phyloP scores from a whole-genome alignment of 1,140 invertebrate genomes.

The Globodera rostochiensis region DNA sequence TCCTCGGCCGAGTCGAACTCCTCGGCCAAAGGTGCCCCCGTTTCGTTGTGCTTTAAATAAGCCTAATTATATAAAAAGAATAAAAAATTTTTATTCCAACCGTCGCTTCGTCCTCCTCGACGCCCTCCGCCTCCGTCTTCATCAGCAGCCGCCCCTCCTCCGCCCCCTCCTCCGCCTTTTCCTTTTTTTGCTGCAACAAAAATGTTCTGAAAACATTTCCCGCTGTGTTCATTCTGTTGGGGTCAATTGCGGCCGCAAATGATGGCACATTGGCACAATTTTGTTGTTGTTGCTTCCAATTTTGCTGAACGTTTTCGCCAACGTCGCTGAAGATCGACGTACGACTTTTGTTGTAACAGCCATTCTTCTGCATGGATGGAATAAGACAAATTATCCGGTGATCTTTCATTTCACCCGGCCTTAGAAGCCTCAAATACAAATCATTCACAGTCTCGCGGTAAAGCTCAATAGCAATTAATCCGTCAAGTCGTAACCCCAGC shows the following conservation, averaged over 20 bases:
- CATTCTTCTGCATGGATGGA: background rate
- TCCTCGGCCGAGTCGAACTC: background rate
- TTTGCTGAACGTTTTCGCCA: background rate
- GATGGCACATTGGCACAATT: background rate
- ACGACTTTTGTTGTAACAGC: background rate
- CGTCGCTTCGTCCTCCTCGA: background rate
- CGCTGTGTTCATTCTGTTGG: background rate
- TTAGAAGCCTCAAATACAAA: too few relatives aligned
- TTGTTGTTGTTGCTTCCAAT: conserved; percentile 5
- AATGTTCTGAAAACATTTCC: background rate
- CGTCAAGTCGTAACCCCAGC: too few relatives aligned
- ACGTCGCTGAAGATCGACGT: too few relatives aligned
- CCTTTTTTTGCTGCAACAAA: background rate
- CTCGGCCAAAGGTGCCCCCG: background rate
- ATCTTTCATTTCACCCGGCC: too few relatives aligned
- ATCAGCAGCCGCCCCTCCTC: background rate
- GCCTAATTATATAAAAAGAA: too few relatives aligned
- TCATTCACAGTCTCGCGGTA: too few relatives aligned
- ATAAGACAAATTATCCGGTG: too few relatives aligned
- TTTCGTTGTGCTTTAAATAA: background rate
- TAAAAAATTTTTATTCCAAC: background rate
- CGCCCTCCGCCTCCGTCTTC: background rate
- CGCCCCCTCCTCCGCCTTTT: background rate
- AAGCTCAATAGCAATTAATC: too few relatives aligned
- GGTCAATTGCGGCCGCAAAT: background rate